A percentile compares a stretch with the other conserved stretches of the same genome.
These are phyloP conservation scores for Sula dactylatra DNA, from an alignment of 2,113 vertebrate genomes.

Conservation along the genomic window DNA sequence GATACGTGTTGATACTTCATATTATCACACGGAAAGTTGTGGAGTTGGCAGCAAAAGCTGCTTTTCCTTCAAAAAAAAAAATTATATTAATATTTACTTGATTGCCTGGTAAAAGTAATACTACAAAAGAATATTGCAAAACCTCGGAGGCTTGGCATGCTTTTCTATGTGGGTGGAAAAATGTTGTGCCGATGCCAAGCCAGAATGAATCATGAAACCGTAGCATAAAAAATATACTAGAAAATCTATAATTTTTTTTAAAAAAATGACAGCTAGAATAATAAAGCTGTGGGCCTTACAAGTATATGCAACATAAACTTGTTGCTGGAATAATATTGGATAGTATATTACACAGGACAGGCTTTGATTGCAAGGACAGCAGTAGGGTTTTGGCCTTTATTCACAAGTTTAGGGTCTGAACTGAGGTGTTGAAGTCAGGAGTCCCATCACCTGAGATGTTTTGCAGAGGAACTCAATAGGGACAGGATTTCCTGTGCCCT, in stretches of 20 bases:
- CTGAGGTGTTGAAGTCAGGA: background rate
- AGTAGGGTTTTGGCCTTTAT: background rate
- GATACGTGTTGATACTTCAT: slow-evolving; percentile 18
- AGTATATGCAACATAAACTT: background rate
- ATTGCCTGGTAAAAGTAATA: slow-evolving; percentile 77
- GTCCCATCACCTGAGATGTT: background rate
- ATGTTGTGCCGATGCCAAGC: slow-evolving; percentile 72
- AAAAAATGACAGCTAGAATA: slow-evolving; percentile 41
- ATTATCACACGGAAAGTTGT: slow-evolving; percentile 51
- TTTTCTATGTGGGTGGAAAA: slow-evolving; percentile 78
- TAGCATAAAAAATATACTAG: slow-evolving; percentile 66
- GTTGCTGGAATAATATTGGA: background rate
- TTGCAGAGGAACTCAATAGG: background rate
- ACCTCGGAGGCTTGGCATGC: slow-evolving; percentile 76
- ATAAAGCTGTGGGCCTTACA: slow-evolving; percentile 28
- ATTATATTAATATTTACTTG: slow-evolving; percentile 78
- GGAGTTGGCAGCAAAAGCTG: slow-evolving; percentile 57
- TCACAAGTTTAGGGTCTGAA: background rate
- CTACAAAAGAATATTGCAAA: slow-evolving; percentile 83
- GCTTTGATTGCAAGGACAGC: background rate
- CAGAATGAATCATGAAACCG: slow-evolving; percentile 73
- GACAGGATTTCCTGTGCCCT: background rate
- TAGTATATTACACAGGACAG: background rate
- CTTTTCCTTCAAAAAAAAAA: slow-evolving; percentile 65
- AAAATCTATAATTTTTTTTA: background rate